A percentile compares a stretch with the other conserved stretches of the same genome.
Evolutionary conservation across 2,113 vertebrate genomes (phyloP).

Genomic region (Electrona antarctica): DNA sequence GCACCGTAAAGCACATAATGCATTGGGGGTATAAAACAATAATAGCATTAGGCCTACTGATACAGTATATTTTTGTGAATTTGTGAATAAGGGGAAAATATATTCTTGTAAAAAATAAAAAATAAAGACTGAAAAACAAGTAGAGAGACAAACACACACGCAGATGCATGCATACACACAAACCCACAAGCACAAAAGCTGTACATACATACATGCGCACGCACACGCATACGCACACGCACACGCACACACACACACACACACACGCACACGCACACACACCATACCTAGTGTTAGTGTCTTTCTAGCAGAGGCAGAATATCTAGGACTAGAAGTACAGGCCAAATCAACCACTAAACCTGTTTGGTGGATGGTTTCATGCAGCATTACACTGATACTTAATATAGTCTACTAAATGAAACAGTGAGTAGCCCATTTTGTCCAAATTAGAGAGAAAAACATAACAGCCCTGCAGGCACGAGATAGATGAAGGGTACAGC

Average conservation of each 20-base stretch:
- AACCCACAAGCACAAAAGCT: background rate
- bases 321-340: no score
- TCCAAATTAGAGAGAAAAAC: conserved; percentile 30
- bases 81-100: background rate
- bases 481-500: conserved; percentile 55
- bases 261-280: background rate
- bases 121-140: conserved; percentile 1
- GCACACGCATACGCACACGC: background rate
- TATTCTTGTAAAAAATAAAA: background rate
- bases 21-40: conserved; percentile 38
- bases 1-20: conserved; percentile 18
- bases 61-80: conserved; percentile 20
- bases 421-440: conserved; percentile 9
- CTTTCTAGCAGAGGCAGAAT: background rate
- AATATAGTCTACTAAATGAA: conserved; percentile 22
- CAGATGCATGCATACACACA: background rate
- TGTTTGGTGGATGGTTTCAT: conserved; percentile 16
- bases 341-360: no score
- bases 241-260: conserved; percentile 2
- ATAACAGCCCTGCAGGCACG: conserved; percentile 38
- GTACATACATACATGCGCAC: conserved; percentile 1
- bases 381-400: background rate
- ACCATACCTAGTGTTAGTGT: background rate
- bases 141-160: no score
- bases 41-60: conserved; percentile 8